Base-by-base conservation (phyloP, 2,888 invertebrate genomes). In the Lordiphosa andalusiaca region DNA sequence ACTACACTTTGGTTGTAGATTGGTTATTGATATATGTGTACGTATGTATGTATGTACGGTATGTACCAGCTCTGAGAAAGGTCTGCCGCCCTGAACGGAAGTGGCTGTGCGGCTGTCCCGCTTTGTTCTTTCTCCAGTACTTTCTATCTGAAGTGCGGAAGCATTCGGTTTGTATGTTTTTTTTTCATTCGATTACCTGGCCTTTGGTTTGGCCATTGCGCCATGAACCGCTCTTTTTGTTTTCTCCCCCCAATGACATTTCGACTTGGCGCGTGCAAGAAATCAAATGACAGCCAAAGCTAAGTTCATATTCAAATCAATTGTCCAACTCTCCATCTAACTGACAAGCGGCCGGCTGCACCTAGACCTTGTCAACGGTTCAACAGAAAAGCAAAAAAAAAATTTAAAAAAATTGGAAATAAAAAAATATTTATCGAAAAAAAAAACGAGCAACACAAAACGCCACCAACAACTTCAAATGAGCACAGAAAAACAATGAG, bases 321-420 rank as follows among this genome's bases (percentile, higher is more conserved):
- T 78, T 78, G 83, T 71, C 69, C 62, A 62, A 78, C 52, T 52
- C 75, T 78, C 74, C 69, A 83, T 57, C 67, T 58, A 12, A 36
- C 46, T 53, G 42, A 66, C 66, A 30, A 30, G 30, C 30, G 65
- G 46, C 35, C 67, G 37, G 85, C 85, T 85, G 85, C 85, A 83
- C 85, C 85, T 83, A 85, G 82, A 83, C 85, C 82, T 83, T 83
- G 82, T 85, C 84, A 77, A 83, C 75, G 80, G 69, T 64, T 56
- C 46, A 40, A 12, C 9, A 23, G 21, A n/a, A n/a, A n/a, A n/a
- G 42, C 0, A 19, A 19, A 19, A 19, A 19, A 19, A 25, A 7
- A 23, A 23, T 23, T 5, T n/a, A n/a, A n/a, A n/a, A n/a, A 4
- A 44, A 39, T 19, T 19, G 16, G 16, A 16, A 16, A 16, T 16